Evolutionary conservation across 2,888 invertebrate species (phyloP).

Genomic region (Cantharis rustica): DNA sequence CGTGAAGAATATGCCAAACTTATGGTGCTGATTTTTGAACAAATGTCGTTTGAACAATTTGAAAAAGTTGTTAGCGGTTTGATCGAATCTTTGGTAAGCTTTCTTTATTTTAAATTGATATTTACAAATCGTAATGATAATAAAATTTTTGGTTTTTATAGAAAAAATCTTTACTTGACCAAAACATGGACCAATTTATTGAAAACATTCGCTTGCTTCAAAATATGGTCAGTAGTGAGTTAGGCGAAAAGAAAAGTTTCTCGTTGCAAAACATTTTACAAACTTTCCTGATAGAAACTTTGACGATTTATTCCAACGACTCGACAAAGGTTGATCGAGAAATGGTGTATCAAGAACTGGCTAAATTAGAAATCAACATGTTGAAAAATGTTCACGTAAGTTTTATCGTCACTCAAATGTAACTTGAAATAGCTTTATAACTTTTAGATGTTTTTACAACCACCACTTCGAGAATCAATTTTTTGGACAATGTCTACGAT

Average conservation of each 20-base stretch:
- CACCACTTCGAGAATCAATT: slow-evolving; percentile 44
- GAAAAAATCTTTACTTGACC: background rate
- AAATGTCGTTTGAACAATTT: slow-evolving; percentile 48
- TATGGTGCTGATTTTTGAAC: slow-evolving; percentile 44
- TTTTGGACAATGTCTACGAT: slow-evolving; percentile 41
- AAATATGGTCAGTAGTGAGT: slow-evolving; percentile 43
- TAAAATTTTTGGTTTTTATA: background rate
- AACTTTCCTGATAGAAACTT: slow-evolving; percentile 38
- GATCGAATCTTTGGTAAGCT: slow-evolving; percentile 39
- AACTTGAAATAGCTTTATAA: slow-evolving; percentile 8
- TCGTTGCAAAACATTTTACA: slow-evolving; percentile 43
- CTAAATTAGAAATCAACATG: slow-evolving; percentile 44
- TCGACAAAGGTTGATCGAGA: slow-evolving; percentile 29
- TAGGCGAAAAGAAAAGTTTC: slow-evolving; percentile 47
- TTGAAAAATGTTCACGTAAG: slow-evolving; percentile 47
- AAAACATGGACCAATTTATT: slow-evolving; percentile 2
- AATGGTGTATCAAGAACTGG: slow-evolving; percentile 40
- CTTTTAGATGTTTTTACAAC: slow-evolving; percentile 46
- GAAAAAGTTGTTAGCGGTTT: slow-evolving; percentile 41
- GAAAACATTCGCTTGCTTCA: slow-evolving; percentile 43
- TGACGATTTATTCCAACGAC: slow-evolving; percentile 35
- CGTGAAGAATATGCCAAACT: slow-evolving; percentile 46
- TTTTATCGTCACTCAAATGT: slow-evolving; percentile 11
- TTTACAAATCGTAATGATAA: too few relatives aligned
- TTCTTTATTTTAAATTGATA: too few relatives aligned